A percentile compares a stretch with the other conserved stretches of the same genome.
Conservation (phyloP, 2,797 vertebrate species). For the Sebastes diaconus region DNA sequence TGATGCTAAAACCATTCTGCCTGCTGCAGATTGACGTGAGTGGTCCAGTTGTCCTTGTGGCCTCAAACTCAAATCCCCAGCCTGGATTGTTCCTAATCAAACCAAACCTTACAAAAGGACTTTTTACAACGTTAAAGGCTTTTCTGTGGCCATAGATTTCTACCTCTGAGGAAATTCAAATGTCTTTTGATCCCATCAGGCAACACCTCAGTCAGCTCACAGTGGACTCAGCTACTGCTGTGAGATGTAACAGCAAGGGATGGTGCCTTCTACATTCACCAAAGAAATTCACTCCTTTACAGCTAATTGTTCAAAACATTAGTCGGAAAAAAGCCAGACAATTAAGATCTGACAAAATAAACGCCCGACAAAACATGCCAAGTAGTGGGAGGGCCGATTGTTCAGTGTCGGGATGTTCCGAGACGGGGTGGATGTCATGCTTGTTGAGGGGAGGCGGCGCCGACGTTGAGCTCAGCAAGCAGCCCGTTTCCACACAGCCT, state of each 20-base stretch:
- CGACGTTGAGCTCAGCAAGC: constrained; percentile 45
- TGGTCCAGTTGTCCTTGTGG: neutral
- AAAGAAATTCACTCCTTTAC: neutral
- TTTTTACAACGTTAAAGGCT: neutral
- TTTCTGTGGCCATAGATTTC: neutral
- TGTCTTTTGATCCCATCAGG: constrained; percentile 14
- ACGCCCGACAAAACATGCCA: neutral
- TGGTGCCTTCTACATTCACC: neutral
- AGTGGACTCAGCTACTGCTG: neutral
- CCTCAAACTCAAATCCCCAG: neutral
- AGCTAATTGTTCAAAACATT: neutral
- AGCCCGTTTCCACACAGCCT: constrained; percentile 50
- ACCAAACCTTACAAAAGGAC: neutral
- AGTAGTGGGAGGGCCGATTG: neutral
- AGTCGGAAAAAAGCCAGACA: neutral
- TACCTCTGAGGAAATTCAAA: constrained; percentile 4
- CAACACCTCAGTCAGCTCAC: neutral
- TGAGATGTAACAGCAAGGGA: neutral
- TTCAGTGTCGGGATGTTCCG: neutral
- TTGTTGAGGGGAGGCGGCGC: neutral
- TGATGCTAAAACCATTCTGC: too few species aligned
- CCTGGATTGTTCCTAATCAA: neutral
- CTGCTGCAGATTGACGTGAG: neutral
- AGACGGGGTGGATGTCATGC: constrained; percentile 1
- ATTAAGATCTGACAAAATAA: constrained; percentile 18